Evolutionary conservation across 2,113 vertebrate species (phyloP), one percentile per base, ranked within the genome.

Genomic region (Laticauda laticaudata): DNA sequence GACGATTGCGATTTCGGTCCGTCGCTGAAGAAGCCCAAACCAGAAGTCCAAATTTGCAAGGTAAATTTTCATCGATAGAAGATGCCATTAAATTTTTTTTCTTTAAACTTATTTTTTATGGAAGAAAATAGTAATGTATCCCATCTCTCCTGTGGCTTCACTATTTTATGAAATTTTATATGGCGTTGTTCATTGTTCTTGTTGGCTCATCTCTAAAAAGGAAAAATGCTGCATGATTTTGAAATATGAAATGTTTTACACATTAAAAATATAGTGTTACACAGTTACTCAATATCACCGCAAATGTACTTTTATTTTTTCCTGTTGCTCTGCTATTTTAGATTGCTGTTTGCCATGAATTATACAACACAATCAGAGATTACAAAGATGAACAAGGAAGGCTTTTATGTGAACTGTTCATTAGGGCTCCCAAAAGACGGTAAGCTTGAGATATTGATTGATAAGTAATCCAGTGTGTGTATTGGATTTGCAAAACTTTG

Each of bases 311-410:
- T 91, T 69, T 64, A 24, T 0, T 43, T 90, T 4, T 86, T 18
- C 21, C 69, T 26, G 7, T 61, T 91, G 53, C 6, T 92, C 54
- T 93, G 95, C 39, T 18, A 0, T 94, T 97, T 93, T 97, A 99
- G 99, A 99, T 99, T 96, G 99, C 99, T 43, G 99, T 99, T 43
- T 99, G 99, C 94, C 99, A 99, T 96, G 99, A 99, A 94, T 98
- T 99, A 75, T 99, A 99, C 95, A 99, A 99, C 96, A 99, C 99
- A 51, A 98, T 99, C 96, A 97, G 99, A 97, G 99, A 99, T 96
- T 99, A 99, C 97, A 99, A 99, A 94, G 99, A 99, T 94, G 99
- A 99, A 86, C 99, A 99, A 92, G 99, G 99, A 91, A 98, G 99
- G 96, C 99, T 99, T 96, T 96, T 99, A 15, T 99, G 99, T 96